Evolutionary conservation across 2,797 vertebrate species (phyloP), one percentile per base, ranked within the genome.

Genomic region (Antrozous pallidus): DNA sequence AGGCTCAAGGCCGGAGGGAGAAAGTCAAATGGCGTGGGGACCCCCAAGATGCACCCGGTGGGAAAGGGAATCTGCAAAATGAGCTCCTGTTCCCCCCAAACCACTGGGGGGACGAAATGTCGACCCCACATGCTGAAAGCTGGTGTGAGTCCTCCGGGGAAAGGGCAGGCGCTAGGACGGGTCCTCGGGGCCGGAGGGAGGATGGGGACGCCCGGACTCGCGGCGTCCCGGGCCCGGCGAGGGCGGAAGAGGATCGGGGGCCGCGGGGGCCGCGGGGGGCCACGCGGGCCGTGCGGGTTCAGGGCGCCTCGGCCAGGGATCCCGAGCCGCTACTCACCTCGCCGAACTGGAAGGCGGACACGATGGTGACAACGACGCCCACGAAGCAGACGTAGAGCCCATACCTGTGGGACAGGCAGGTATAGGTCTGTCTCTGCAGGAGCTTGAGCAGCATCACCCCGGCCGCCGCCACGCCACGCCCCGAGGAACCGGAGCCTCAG

Each of bases 321-420:
- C 16, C 24, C 20, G 61, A 92, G 90, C 70, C 65, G 84, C 92
- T 95, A 96, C 98, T 98, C 96, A 99, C 99, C 99, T 99, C 99
- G 98, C 99, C 99, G 74, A 99, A 99, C 98, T 99, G 99, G 97
- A 99, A 99, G 84, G 99, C 99, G 67, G 99, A 99, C 96, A 99
- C 99, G 92, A 99, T 99, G 98, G 99, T 99, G 97, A 99, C 99
- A 65, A 99, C 99, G 88, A 99, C 97, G 89, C 99, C 99, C 51
- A 99, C 99, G 90, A 99, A 99, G 98, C 99, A 99, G 73, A 99
- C 98, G 98, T 99, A 99, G 61, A 99, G 99, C 90, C 99, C 99
- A 96, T 99, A 99, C 58, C 99, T 98, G 97, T 99, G 99, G 83
- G 99, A 99, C 98, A 99, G 99, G 97, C 99, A 99, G 97, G 99